Evolutionary conservation across 2,797 vertebrate species (phyloP), one percentile per base, ranked within the genome.

Genomic region (Dendrocincla fuliginosa): DNA sequence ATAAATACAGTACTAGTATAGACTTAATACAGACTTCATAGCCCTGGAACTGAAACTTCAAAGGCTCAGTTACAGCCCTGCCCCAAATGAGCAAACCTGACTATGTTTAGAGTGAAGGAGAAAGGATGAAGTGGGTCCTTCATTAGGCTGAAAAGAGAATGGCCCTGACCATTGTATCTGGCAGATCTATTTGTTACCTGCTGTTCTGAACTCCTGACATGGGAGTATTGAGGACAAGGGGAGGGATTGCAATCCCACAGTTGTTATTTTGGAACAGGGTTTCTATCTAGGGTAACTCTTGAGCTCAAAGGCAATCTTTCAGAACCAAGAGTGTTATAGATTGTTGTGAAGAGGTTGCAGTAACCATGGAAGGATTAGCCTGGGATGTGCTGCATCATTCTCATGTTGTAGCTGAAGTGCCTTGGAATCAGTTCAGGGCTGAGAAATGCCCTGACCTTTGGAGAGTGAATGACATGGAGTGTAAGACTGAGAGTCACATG

Each of bases 391-490:
- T 84, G 27, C 25, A 11, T 25, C 32, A 0, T 61, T 57, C 39
- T 46, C 3, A 1, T 11, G 1, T 18, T 61, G 37, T 3, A 84
- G 88, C 74, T 81, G 52, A 37, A 39, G 47, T 46, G 9, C 35
- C 41, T 41, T 8, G 5, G 49, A 57, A 8, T 42, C 37, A 13
- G 0, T 56, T 56, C 0, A 1, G 39, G 60, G 2, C 25, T 60
- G 71, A 85, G 68, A 73, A 59, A 7, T 49, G 47, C 35, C 57
- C 53, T 50, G 74, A 61, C 65, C 30, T 6, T 3, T 63, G 71
- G 22, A 59, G 59, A 55, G 67, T 52, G 71, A 68, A 5, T 56
- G 75, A 6, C 20, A 10, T 7, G 12, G 76, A 84, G 61, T 46
- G 7, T 14, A 32, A 60, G 46, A 7, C 7, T 86, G 65, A 22